Conservation (phyloP, 2,888 invertebrate species). For the Dasysyrphus tricinctus region DNA sequence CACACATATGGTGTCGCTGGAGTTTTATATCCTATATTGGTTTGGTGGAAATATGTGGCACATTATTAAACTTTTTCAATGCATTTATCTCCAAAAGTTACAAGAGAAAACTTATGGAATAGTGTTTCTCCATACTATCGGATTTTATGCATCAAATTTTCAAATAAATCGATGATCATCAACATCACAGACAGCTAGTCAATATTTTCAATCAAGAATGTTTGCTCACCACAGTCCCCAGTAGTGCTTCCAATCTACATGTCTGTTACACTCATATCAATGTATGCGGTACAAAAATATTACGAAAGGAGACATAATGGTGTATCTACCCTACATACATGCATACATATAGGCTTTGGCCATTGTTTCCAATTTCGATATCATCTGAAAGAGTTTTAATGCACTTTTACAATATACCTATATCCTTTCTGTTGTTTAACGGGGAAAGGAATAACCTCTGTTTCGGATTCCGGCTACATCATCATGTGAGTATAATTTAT, state of each 20-base stretch:
- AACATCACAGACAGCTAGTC: not conserved
- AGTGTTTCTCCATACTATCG: not conserved
- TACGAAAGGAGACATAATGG: not conserved
- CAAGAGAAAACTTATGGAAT: not conserved
- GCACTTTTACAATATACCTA: not conserved
- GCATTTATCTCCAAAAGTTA: not conserved
- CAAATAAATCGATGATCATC: not conserved
- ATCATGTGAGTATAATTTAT: constrained; percentile 81
- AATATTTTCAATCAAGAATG: not conserved
- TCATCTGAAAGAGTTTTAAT: not conserved
- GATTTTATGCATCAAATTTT: not conserved
- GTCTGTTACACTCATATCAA: not conserved
- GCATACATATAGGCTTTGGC: constrained; percentile 10
- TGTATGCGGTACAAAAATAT: not conserved
- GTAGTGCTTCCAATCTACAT: not conserved
- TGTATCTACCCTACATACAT: constrained; percentile 8
- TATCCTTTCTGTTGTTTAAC: constrained; percentile 32
- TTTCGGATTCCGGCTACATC: not conserved
- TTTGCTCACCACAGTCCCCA: not conserved
- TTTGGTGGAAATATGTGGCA: not conserved
- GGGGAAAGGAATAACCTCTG: not conserved
- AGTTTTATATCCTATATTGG: not conserved
- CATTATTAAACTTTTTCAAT: not conserved
- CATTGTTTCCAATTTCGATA: not conserved
- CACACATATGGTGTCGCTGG: constrained; percentile 39